A percentile compares a stretch with the other conserved stretches of the same genome.
phyloP scores from a whole-genome alignment of 2,113 vertebrate genomes.

The Gasterosteus nipponicus region DNA sequence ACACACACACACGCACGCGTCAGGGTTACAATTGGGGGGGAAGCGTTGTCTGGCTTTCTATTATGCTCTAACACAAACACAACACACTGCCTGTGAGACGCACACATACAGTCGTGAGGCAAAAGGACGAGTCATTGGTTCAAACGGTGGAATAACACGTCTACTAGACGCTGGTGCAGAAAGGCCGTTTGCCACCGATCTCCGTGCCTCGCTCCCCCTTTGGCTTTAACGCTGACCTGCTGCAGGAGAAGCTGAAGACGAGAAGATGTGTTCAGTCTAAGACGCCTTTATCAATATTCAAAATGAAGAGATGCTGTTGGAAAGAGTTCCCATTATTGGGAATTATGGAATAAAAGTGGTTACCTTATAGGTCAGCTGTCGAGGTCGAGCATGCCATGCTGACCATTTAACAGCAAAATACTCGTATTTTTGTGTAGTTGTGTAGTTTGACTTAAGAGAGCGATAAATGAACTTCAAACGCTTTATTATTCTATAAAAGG shows the following conservation, averaged over 20 bases:
- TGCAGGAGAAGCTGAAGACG: conserved; percentile 2
- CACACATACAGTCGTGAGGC: conserved; percentile 28
- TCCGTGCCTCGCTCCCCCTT: conserved; percentile 31
- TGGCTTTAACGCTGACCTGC: conserved; percentile 37
- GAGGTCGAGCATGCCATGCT: background rate
- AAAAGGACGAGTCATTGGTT: conserved; percentile 62
- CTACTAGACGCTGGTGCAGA: conserved; percentile 32
- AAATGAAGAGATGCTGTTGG: background rate
- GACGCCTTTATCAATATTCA: background rate
- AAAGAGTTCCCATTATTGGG: background rate
- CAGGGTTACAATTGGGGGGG: conserved; percentile 6
- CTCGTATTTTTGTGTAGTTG: background rate
- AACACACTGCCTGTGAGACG: background rate
- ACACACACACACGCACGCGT: background rate
- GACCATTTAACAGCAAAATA: background rate
- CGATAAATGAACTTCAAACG: background rate
- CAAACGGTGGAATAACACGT: conserved; percentile 60
- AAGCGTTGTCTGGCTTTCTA: conserved; percentile 40
- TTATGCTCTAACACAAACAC: conserved; percentile 39
- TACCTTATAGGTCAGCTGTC: background rate
- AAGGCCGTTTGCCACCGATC: conserved; percentile 28
- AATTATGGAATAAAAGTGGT: background rate
- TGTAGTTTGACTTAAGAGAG: background rate
- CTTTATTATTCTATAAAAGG: no score
- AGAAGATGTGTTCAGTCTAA: background rate